Evolutionary conservation across 2,888 invertebrate genomes (phyloP).

Genomic region (Folsomia manolachei): DNA sequence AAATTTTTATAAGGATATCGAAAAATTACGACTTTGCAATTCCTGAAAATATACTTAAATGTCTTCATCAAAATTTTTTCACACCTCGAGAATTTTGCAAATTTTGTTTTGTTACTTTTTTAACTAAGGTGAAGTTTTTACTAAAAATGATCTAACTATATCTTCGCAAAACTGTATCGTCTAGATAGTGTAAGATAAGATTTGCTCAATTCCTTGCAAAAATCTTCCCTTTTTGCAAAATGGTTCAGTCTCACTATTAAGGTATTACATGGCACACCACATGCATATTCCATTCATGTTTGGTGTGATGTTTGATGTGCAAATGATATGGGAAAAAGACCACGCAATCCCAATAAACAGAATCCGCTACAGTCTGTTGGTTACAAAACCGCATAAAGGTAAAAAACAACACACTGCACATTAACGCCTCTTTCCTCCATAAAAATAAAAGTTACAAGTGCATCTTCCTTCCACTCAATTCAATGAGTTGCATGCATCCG

Average conservation of each 20-base stretch:
- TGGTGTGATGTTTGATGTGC: background rate
- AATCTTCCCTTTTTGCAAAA: background rate
- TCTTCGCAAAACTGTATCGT: no score
- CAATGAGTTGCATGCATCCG: background rate
- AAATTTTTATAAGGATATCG: no score
- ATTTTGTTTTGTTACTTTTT: no score
- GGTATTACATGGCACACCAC: no score
- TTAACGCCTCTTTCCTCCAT: background rate
- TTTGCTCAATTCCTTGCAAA: background rate
- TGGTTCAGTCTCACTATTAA: no score
- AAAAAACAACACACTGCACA: background rate
- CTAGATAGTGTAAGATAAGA: background rate
- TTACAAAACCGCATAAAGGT: conserved; percentile 2
- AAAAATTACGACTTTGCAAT: no score
- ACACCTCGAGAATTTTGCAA: no score
- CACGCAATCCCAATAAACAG: background rate
- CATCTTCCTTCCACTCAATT: background rate
- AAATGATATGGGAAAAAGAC: background rate
- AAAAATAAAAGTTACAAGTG: background rate
- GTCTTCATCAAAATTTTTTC: no score
- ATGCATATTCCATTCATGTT: background rate
- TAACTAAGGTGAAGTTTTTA: no score
- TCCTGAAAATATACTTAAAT: no score
- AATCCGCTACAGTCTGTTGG: conserved; percentile 9
- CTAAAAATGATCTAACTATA: no score